Conservation (phyloP, 2,888 invertebrate genomes). For the Lepidochrysops patricia region DNA sequence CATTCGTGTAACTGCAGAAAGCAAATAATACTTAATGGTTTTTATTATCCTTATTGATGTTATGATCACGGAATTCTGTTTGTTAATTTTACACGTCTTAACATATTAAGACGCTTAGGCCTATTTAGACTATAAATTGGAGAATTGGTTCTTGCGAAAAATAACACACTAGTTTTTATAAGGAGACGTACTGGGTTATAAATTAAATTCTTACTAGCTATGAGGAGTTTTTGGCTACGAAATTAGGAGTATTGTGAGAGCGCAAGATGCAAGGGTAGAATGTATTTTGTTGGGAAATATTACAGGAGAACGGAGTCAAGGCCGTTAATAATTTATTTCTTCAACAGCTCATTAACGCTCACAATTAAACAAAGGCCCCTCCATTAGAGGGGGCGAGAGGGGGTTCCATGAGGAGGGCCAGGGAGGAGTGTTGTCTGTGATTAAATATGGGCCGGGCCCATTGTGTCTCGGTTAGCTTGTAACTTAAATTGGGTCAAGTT, state of each 20-base stretch:
- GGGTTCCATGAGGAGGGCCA: neutral
- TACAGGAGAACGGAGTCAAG: neutral
- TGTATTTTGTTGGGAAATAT: neutral
- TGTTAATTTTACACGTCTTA: too few species aligned
- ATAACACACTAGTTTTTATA: too few species aligned
- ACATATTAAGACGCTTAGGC: too few species aligned
- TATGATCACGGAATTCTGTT: too few species aligned
- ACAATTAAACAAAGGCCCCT: conserved; percentile 10
- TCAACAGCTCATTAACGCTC: neutral
- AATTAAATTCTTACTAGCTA: too few species aligned
- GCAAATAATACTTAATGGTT: too few species aligned
- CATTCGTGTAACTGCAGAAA: too few species aligned
- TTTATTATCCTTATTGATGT: too few species aligned
- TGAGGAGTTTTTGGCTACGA: too few species aligned
- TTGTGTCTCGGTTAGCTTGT: neutral
- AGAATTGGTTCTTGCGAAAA: too few species aligned
- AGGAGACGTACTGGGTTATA: too few species aligned
- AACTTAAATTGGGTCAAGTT: conserved; percentile 1
- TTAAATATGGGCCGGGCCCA: conserved; percentile 4
- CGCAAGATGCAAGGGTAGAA: neutral
- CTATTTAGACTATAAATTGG: too few species aligned
- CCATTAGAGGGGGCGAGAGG: neutral
- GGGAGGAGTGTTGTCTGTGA: neutral
- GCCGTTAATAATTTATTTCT: neutral
- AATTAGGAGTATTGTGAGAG: neutral